A percentile compares a stretch with the other conserved stretches of the same genome.
These are phyloP conservation scores for Mythimna albipuncta DNA, from an alignment of 2,888 invertebrate genomes.

Conservation along the genomic window DNA sequence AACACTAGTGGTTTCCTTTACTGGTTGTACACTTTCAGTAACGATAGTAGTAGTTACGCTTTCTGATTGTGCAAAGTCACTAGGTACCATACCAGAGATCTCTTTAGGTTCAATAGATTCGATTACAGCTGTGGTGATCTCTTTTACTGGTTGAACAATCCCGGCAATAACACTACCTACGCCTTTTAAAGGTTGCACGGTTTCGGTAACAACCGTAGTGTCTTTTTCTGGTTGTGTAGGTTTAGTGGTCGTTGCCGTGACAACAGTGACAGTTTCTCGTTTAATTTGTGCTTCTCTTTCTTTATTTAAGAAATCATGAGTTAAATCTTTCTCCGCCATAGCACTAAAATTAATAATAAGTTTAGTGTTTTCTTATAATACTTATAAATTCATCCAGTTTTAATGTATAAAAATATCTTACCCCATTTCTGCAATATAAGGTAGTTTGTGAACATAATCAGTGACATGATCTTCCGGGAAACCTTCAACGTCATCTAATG, in stretches of 20 bases:
- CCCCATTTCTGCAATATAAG: conserved; percentile 88
- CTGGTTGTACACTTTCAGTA: background rate
- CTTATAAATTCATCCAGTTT: background rate
- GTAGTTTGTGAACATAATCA: conserved; percentile 86
- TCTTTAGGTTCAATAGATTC: background rate
- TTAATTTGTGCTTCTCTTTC: conserved; percentile 84
- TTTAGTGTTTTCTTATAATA: conserved; percentile 4
- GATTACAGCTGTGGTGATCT: conserved; percentile 1
- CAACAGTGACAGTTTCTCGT: conserved; percentile 71
- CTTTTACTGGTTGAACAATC: conserved; percentile 44
- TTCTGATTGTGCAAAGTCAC: background rate
- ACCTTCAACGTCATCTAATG: conserved; percentile 89
- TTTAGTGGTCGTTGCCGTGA: conserved; percentile 32
- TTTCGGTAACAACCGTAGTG: conserved; percentile 5
- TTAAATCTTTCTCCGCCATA: conserved; percentile 76
- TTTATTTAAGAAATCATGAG: conserved; percentile 78
- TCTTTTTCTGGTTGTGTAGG: conserved; percentile 44
- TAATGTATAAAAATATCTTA: conserved; percentile 60
- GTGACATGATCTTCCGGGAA: conserved; percentile 88
- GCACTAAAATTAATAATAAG: conserved; percentile 63
- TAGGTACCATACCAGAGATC: background rate
- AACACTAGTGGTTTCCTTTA: background rate
- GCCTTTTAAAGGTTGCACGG: conserved; percentile 52
- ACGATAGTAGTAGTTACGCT: background rate
- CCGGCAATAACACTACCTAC: conserved; percentile 22